Conservation (phyloP, 2,113 vertebrate species). For the Loxodonta africana region DNA sequence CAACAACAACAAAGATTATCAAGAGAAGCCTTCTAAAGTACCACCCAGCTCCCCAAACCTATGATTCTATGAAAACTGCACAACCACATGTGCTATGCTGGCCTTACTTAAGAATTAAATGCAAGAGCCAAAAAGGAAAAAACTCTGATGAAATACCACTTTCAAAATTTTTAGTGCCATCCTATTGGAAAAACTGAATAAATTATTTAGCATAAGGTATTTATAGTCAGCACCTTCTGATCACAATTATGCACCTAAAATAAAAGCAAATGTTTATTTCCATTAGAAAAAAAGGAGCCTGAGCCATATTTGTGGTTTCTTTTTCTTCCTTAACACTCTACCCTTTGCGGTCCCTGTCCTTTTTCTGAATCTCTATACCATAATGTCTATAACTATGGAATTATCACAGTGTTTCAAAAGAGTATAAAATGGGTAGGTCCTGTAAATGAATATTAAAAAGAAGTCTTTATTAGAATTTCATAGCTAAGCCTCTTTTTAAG, state of each 20-base stretch:
- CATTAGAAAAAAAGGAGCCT: background rate
- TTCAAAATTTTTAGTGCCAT: conserved; percentile 54
- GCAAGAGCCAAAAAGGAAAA: conserved; percentile 12
- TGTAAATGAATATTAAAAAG: background rate
- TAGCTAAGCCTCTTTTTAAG: background rate
- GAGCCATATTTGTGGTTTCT: background rate
- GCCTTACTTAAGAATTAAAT: conserved; percentile 23
- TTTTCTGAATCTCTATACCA: background rate
- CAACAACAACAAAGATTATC: background rate
- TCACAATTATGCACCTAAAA: conserved; percentile 14
- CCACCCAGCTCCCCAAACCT: background rate
- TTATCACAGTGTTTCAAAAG: background rate
- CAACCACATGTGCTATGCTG: background rate
- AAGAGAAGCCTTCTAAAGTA: background rate
- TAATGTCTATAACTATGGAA: background rate
- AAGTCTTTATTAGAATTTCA: background rate
- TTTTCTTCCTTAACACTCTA: conserved; percentile 1
- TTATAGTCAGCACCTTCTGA: background rate
- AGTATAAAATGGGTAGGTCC: background rate
- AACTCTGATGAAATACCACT: conserved; percentile 1
- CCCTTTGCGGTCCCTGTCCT: background rate
- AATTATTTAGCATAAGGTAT: background rate
- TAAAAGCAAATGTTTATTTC: conserved; percentile 38
- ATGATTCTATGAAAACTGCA: background rate
- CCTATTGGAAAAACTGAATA: background rate